Base-by-base conservation (phyloP, 2,888 invertebrate genomes). In the Allygus modestus region DNA sequence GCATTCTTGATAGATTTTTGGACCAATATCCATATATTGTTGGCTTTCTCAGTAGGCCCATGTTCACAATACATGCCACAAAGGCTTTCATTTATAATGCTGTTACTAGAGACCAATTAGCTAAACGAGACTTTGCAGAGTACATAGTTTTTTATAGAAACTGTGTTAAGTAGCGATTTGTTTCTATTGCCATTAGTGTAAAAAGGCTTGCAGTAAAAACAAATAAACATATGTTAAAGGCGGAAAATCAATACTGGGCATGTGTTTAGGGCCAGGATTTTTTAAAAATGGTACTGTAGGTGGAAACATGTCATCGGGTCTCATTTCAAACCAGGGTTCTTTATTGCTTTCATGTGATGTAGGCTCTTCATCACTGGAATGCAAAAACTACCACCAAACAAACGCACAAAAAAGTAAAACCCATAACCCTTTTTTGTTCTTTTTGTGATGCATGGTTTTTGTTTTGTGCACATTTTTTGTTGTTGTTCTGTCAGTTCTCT, bases 151-250 rank as follows among this genome's bases (percentile, higher is more conserved):
- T 7, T 1, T 7, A 61, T 1, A 61, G 1, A 17, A 11, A 73
- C 33, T 73, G 73, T 15, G 9, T 17, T 33, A 33, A 31, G n/a
- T 73, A 33, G 4, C 73, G 9, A 20, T 41, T 73, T 31, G 73
- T 73, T 73, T 73, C 73, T 17, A 2, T 73, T 2, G 73, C 73
- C 17, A 73, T 2, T 1, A 7, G 1, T 9, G 33, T 5, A 73
- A 73, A 73, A 1, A 73, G 15, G 1, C 7, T 33, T 17, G 7
- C 31, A 31, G 73, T 73, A 73, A 73, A 73, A 73, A 73, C 4
- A 73, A 33, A 33, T 73, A 33, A 73, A 73, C 9, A 73, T 73
- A 73, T 31, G 73, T 4, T 2, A 33, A 4, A 33, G 73, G 73
- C 2, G 17, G 17, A 33, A 33, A 73, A 1, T 28, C 1, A 4